phyloP scores from a whole-genome alignment of 1,140 invertebrate species.

The Cydia pomonella region DNA sequence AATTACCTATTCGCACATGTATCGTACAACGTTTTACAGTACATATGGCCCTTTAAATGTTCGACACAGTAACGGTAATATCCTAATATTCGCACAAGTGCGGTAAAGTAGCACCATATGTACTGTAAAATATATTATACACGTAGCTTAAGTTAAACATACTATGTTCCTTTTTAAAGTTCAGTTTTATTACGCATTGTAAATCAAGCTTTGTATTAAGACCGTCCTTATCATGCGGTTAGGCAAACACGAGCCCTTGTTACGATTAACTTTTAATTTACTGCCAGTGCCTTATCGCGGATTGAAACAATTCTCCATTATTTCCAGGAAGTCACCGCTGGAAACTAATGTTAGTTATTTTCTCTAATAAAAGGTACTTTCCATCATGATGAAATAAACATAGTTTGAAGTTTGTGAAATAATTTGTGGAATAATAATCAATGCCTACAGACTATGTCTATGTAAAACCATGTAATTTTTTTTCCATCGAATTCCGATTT shows the following conservation, averaged over 20 bases:
- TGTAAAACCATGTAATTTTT: too few species aligned
- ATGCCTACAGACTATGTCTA: background rate
- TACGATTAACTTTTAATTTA: conserved; percentile 60
- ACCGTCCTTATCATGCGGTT: conserved; percentile 46
- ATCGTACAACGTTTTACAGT: too few species aligned
- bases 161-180: background rate
- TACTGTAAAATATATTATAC: too few species aligned
- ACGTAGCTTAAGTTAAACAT: too few species aligned
- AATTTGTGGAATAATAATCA: too few species aligned
- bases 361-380: conserved; percentile 34
- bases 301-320: conserved; percentile 44
- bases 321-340: conserved; percentile 49
- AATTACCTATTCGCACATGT: too few species aligned
- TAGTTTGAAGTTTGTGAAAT: too few species aligned
- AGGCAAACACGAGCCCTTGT: conserved; percentile 52
- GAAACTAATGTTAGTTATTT: conserved; percentile 44
- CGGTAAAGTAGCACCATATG: too few species aligned
- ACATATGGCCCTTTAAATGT: too few species aligned
- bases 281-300: conserved; percentile 45
- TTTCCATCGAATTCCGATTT: too few species aligned
- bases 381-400: background rate
- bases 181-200: conserved; percentile 5
- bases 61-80: too few species aligned
- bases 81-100: too few species aligned
- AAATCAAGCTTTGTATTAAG: conserved; percentile 42